Evolutionary conservation across 2,797 vertebrate genomes (phyloP).

Genomic region (Chaenodraco wilsoni): DNA sequence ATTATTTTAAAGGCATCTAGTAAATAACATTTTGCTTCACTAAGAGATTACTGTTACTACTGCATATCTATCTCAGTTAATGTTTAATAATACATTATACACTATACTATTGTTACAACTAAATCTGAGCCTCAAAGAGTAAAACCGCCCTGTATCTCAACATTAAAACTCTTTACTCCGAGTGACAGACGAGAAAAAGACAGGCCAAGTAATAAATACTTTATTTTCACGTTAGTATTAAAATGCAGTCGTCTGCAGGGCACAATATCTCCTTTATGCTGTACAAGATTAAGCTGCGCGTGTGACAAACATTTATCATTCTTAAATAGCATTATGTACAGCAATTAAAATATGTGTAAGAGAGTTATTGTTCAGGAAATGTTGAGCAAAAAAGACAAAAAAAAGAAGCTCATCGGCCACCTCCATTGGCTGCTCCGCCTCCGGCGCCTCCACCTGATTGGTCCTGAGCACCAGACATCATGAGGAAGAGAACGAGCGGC

Average conservation of each 20-base stretch:
- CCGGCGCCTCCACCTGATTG: constrained; percentile 88
- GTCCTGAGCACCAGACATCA: constrained; percentile 96
- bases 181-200: neutral
- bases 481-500: constrained; percentile 93
- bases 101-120: constrained; percentile 7
- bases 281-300: constrained; percentile 35
- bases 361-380: constrained; percentile 21
- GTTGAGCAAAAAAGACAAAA: constrained; percentile 12
- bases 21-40: no score
- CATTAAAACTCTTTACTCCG: neutral
- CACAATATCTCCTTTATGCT: constrained; percentile 36
- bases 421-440: constrained; percentile 82
- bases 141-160: neutral
- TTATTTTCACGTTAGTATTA: constrained; percentile 73
- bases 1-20: neutral
- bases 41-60: neutral
- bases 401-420: constrained; percentile 77
- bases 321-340: constrained; percentile 77
- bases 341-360: constrained; percentile 46
- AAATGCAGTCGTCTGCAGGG: constrained; percentile 58
- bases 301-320: constrained; percentile 17
- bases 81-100: neutral
- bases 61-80: neutral
- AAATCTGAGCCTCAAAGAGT: neutral
- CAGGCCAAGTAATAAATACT: constrained; percentile 77